Evolutionary conservation across 2,797 vertebrate species (phyloP).

Genomic region (Myotis pilosus): DNA sequence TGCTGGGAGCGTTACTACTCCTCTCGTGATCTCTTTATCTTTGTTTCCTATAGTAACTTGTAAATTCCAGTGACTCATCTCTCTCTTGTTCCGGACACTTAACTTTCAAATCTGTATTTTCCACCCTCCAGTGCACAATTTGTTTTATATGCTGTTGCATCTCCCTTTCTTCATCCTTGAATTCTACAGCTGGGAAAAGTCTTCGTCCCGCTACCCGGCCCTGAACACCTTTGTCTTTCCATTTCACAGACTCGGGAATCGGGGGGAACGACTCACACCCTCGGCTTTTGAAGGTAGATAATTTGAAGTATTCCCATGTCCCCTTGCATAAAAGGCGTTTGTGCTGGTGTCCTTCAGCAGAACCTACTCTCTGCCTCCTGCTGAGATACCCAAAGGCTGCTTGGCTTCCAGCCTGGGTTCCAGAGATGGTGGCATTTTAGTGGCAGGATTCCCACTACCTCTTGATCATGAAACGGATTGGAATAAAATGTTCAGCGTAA

Average conservation of each 20-base stretch:
- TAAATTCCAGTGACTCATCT: constrained; percentile 74
- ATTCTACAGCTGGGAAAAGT: constrained; percentile 71
- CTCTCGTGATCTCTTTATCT: constrained; percentile 59
- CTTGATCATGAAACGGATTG: constrained; percentile 47
- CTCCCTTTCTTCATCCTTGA: constrained; percentile 67
- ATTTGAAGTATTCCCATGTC: constrained; percentile 80
- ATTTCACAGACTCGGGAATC: constrained; percentile 60
- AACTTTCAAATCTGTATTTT: constrained; percentile 74
- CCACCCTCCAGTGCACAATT: constrained; percentile 62
- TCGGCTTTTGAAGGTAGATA: constrained; percentile 75
- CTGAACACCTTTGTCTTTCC: constrained; percentile 63
- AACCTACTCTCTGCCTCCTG: constrained; percentile 75
- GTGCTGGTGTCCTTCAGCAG: constrained; percentile 72
- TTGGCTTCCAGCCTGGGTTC: constrained; percentile 65
- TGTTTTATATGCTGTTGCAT: constrained; percentile 53
- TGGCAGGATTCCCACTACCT: constrained; percentile 68
- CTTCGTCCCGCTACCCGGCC: constrained; percentile 41
- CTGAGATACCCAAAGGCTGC: constrained; percentile 71
- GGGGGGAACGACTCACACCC: constrained; percentile 42
- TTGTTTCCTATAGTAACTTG: constrained; percentile 61
- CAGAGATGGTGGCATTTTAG: constrained; percentile 68
- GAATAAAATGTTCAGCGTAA: neutral
- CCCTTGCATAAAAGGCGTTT: constrained; percentile 72
- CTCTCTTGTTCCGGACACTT: constrained; percentile 74
- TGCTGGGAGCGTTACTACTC: neutral